Conservation (phyloP, 2,888 invertebrate species). For the Dicycla oo region DNA sequence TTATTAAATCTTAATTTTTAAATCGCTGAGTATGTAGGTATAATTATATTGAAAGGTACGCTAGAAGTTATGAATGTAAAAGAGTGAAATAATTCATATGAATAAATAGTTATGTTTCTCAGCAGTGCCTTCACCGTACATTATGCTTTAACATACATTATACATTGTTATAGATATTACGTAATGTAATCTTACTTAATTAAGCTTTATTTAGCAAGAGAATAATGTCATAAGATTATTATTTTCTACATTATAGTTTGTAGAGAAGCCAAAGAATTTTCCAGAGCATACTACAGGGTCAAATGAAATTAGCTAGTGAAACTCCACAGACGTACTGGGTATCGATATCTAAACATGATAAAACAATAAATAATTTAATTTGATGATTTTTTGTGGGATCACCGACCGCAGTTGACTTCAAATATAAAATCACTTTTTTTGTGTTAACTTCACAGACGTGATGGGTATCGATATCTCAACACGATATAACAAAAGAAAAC, state of each 20-base stretch:
- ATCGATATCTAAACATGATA: too few relatives aligned
- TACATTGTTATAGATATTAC: constrained; percentile 22
- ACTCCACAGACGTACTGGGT: too few relatives aligned
- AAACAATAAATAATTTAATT: too few relatives aligned
- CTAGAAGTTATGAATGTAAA: constrained; percentile 7
- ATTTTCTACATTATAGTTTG: constrained; percentile 22
- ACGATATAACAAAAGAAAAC: too few relatives aligned
- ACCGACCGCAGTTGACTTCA: too few relatives aligned
- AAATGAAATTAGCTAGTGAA: too few relatives aligned
- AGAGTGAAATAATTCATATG: not conserved
- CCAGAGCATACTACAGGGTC: not conserved
- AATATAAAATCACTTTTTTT: too few relatives aligned
- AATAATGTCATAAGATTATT: constrained; percentile 5
- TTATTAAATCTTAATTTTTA: not conserved
- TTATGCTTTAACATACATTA: constrained; percentile 21
- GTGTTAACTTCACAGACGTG: too few relatives aligned
- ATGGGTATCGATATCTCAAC: too few relatives aligned
- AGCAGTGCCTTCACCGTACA: constrained; percentile 45
- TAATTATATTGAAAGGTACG: constrained; percentile 1
- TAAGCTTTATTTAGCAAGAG: constrained; percentile 13
- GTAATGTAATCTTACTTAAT: constrained; percentile 33
- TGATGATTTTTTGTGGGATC: too few relatives aligned
- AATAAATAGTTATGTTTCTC: constrained; percentile 20
- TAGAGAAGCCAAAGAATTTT: constrained; percentile 45
- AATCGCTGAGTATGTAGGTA: not conserved